These are phyloP conservation scores for Falco naumanni DNA, from an alignment of 2,797 vertebrate genomes.

Conservation along the genomic window DNA sequence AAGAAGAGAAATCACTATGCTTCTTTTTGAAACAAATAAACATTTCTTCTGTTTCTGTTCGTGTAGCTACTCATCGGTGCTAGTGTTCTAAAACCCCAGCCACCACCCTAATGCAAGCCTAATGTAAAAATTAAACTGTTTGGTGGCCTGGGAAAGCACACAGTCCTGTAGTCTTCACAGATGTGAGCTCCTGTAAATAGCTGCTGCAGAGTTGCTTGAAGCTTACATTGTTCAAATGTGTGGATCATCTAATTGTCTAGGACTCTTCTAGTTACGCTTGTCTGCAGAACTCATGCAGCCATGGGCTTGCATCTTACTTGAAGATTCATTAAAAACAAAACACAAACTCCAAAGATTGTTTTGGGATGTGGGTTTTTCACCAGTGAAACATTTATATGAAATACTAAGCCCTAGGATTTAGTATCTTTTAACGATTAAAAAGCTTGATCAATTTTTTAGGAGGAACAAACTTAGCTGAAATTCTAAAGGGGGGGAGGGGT, in stretches of 20 bases:
- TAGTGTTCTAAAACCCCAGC: not conserved
- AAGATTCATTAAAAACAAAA: not conserved
- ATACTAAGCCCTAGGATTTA: not conserved
- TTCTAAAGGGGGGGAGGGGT: not conserved
- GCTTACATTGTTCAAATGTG: not conserved
- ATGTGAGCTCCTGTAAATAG: not conserved
- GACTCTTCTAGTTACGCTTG: not conserved
- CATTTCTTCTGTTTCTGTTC: not conserved
- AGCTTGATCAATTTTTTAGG: not conserved
- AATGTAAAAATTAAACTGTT: not conserved
- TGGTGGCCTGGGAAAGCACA: not conserved
- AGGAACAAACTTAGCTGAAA: not conserved
- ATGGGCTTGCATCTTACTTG: not conserved
- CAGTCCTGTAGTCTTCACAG: not conserved
- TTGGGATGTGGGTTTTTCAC: not conserved
- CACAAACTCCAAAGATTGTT: not conserved
- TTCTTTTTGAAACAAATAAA: not conserved
- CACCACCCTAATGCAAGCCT: not conserved
- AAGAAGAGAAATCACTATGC: not conserved
- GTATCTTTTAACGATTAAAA: not conserved
- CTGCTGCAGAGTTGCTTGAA: not conserved
- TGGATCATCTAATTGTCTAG: not conserved
- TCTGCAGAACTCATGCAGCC: not conserved
- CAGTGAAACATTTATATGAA: not conserved
- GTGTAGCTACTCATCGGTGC: not conserved